phyloP scores from a whole-genome alignment of 2,888 invertebrate genomes.

The Hoplodrina blanda region DNA sequence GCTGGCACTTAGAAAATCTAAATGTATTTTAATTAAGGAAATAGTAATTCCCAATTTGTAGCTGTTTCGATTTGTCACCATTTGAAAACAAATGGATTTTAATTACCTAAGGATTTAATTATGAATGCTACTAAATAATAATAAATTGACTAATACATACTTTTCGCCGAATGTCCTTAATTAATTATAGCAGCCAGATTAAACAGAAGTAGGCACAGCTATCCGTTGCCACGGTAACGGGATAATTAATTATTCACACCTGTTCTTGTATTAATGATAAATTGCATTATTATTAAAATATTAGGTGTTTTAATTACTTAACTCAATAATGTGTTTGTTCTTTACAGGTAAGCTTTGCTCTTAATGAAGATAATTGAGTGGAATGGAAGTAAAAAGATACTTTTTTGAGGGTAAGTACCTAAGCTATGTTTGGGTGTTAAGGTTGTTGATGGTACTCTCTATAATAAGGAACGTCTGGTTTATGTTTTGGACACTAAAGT shows the following conservation, averaged over 20 bases:
- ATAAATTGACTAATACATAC: neutral
- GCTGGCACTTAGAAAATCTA: too few relatives aligned
- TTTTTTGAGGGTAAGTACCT: neutral
- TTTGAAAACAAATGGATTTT: too few relatives aligned
- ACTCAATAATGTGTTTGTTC: slow-evolving; percentile 36
- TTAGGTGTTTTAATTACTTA: slow-evolving; percentile 18
- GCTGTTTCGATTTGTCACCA: too few relatives aligned
- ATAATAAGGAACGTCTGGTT: too few relatives aligned
- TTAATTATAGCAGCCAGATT: slow-evolving; percentile 33
- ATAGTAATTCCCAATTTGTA: too few relatives aligned
- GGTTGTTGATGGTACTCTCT: too few relatives aligned
- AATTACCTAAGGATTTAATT: too few relatives aligned
- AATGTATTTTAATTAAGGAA: too few relatives aligned
- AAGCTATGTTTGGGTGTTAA: too few relatives aligned
- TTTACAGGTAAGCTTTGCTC: slow-evolving; percentile 62
- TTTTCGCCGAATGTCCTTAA: slow-evolving; percentile 15
- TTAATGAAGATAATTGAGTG: neutral
- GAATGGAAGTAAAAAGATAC: neutral
- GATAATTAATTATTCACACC: slow-evolving; percentile 51
- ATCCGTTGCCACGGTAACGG: slow-evolving; percentile 37
- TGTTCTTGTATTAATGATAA: slow-evolving; percentile 33
- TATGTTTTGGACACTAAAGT: too few relatives aligned
- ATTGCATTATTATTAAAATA: slow-evolving; percentile 29
- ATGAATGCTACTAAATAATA: neutral
- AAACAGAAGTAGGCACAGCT: slow-evolving; percentile 9